phyloP scores from a whole-genome alignment of 2,797 vertebrate genomes.

The Perodicticus potto region DNA sequence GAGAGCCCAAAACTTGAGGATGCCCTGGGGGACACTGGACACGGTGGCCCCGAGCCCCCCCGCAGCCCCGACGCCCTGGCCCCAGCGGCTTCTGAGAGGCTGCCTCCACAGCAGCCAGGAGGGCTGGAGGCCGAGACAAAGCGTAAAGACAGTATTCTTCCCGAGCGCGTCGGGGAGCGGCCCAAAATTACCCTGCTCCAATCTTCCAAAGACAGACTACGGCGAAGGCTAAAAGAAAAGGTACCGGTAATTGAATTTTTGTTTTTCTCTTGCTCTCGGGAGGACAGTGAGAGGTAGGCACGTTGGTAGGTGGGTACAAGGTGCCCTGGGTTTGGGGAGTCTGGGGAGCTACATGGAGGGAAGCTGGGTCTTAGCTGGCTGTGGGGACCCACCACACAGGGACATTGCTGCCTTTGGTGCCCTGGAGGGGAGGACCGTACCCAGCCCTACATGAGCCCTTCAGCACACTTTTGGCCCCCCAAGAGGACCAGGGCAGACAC shows the following conservation, averaged over 20 bases:
- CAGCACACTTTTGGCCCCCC: not conserved
- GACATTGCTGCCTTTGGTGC: not conserved
- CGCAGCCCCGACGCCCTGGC: constrained; percentile 73
- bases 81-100: constrained; percentile 72
- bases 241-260: constrained; percentile 86
- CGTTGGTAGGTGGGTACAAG: not conserved
- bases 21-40: constrained; percentile 72
- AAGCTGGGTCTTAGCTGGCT: not conserved
- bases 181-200: constrained; percentile 95
- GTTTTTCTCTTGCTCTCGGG: constrained; percentile 67
- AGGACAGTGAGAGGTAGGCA: constrained; percentile 72
- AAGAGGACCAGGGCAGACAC: not conserved
- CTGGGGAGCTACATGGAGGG: not conserved
- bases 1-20: constrained; percentile 92
- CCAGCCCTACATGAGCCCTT: not conserved
- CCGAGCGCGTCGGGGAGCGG: constrained; percentile 86
- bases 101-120: constrained; percentile 71
- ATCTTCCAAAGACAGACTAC: constrained; percentile 97
- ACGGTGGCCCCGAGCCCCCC: constrained; percentile 79
- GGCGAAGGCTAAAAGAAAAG: constrained; percentile 98
- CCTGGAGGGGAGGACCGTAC: not conserved
- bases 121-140: constrained; percentile 85
- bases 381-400: not conserved
- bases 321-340: not conserved
- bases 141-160: constrained; percentile 84